Conservation (phyloP, 2,888 invertebrate species). For the Liodrosophila aerea region DNA sequence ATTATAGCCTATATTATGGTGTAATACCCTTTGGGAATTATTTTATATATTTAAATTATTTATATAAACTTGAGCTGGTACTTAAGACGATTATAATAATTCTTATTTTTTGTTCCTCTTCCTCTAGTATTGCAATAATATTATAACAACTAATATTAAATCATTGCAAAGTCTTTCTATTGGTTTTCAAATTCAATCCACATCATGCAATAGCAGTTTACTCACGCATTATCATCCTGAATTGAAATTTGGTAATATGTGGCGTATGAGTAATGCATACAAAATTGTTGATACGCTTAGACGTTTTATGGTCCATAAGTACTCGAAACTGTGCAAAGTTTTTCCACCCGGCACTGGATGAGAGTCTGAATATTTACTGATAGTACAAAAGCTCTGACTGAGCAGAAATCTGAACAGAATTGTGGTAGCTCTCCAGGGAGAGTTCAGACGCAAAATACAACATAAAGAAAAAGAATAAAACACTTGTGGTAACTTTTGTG, state of each 20-base stretch:
- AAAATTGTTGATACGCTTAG: conserved; percentile 31
- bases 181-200: conserved; percentile 19
- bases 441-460: conserved; percentile 41
- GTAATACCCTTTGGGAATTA: background rate
- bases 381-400: conserved; percentile 42
- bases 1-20: conserved; percentile 10
- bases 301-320: conserved; percentile 41
- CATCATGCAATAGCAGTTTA: background rate
- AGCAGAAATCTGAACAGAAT: conserved; percentile 36
- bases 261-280: conserved; percentile 55
- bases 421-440: conserved; percentile 29
- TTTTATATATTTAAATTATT: background rate
- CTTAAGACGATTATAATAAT: no score
- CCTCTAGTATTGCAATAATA: no score
- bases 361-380: conserved; percentile 41
- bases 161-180: background rate
- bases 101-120: no score
- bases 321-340: conserved; percentile 39
- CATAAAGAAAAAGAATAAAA: conserved; percentile 15
- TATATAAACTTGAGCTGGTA: background rate
- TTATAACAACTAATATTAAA: background rate
- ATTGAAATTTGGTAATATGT: conserved; percentile 7
- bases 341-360: no score
- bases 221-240: conserved; percentile 6
- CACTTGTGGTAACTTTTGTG: conserved; percentile 41